These are phyloP conservation scores for Motacilla alba DNA, from an alignment of 2,113 vertebrate species.

Conservation along the genomic window DNA sequence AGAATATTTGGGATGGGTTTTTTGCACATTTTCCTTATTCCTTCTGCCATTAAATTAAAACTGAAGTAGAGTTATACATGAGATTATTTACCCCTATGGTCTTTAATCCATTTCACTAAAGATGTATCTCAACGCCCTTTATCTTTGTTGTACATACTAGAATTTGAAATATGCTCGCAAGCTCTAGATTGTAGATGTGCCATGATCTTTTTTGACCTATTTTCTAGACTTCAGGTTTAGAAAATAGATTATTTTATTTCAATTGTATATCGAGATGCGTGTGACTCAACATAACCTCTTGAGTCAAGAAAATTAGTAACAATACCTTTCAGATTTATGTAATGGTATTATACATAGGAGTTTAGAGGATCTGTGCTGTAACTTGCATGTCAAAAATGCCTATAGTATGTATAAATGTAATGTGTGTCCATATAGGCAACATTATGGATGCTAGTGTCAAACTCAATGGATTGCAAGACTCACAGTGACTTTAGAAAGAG, in stretches of 20 bases:
- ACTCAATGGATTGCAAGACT: neutral
- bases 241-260: neutral
- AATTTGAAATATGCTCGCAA: neutral
- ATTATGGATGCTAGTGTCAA: neutral
- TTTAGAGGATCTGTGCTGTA: neutral
- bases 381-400: neutral
- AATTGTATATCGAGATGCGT: neutral
- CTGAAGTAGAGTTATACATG: neutral
- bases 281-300: neutral
- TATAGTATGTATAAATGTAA: neutral
- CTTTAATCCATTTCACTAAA: neutral
- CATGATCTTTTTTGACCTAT: neutral
- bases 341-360: neutral
- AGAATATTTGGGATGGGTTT: neutral
- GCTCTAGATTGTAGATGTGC: neutral
- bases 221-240: neutral
- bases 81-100: neutral
- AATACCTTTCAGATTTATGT: neutral
- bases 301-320: neutral
- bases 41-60: neutral
- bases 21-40: neutral
- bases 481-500: neutral
- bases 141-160: neutral
- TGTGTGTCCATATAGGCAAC: neutral
- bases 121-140: rapidly evolving